Evolutionary conservation across 53 echinoderm and acorn worm species (phyloP), one percentile per base, ranked within the genome.

Genomic region (Actinopyga echinites): DNA sequence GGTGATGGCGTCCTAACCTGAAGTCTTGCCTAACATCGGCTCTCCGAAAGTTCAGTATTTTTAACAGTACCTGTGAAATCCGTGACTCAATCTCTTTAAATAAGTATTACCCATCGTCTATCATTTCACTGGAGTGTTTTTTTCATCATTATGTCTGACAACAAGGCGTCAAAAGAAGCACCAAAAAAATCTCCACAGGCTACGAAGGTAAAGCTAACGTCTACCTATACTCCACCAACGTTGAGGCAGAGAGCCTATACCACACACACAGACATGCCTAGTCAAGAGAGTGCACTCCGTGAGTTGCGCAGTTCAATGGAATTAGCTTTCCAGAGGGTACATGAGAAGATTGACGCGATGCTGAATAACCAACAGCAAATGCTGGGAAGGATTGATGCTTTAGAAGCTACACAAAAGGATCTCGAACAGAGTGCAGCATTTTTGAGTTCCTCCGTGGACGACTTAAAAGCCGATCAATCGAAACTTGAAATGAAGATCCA

Each of bases 371-470:
- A 61, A 61, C 62, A 61, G n/a, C 62, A 61, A 21, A 61, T 61
- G 62, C 22, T 61, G 62, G 62, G 62, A 19, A 61, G 62, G 28
- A 61, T 61, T 61, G 22, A 12, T 61, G 62, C 5, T 9, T n/a
- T 61, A 28, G 62, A 61, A 61, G n/a, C 62, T 21, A 61, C 62
- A 37, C 44, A 69, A 69, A 69, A 69, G 40, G 44, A 69, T 38
- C 40, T 69, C 1, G 69, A 69, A 69, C 2, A 6, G 15, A 38
- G 69, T 38, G 21, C 40, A 38, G 44, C 19, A 21, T 69, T n/a
- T 69, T 31, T 69, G 24, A 43, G 37, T 69, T 35, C 69, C 7
- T 29, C 69, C 38, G 17, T 37, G 38, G 43, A 69, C 6, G 69
- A 43, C 38, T 3, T 36, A 69, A 69, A 69, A 69, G 38, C 67